Conservation (phyloP, 92 coral and sea anemone species). For the Palythoa caribaeorum region DNA sequence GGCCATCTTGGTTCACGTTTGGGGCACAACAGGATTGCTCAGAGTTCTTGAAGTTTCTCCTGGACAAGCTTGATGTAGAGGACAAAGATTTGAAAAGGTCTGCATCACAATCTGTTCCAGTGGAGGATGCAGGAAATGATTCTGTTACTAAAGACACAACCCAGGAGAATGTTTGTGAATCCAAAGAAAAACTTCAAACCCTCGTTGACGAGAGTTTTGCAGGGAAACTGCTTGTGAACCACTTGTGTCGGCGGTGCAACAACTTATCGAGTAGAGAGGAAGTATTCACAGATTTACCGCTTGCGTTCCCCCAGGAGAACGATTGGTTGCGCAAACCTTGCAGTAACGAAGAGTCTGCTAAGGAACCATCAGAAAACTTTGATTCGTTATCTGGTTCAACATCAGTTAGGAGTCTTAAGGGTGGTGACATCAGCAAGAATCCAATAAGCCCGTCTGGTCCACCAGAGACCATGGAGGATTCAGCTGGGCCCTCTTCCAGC, state of each 20-base stretch:
- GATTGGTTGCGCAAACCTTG: conserved; percentile 42
- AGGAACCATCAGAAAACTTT: conserved; percentile 65
- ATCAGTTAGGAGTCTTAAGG: conserved; percentile 86
- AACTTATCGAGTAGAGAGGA: conserved; percentile 85
- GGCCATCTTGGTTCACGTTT: conserved; percentile 98
- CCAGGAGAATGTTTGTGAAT: conserved; percentile 15
- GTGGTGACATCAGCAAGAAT: conserved; percentile 85
- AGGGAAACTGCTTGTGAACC: conserved; percentile 88
- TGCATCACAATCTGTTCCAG: neutral
- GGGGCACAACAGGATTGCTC: conserved; percentile 99
- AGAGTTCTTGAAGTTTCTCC: conserved; percentile 90
- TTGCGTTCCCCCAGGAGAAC: conserved; percentile 86
- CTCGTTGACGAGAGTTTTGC: conserved; percentile 88
- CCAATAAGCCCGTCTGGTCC: conserved; percentile 58
- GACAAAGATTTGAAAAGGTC: conserved; percentile 57
- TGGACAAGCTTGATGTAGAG: conserved; percentile 91
- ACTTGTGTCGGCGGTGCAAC: conserved; percentile 82
- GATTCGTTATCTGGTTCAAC: conserved; percentile 41
- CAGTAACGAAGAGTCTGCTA: conserved; percentile 7
- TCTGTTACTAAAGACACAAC: conserved; percentile 13
- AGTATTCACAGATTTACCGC: conserved; percentile 88
- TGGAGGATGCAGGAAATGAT: conserved; percentile 7
- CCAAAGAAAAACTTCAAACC: conserved; percentile 18
- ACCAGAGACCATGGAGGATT: conserved; percentile 55
- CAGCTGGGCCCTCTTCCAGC: conserved; percentile 58